A percentile compares a stretch with the other conserved stretches of the same genome.
phyloP scores from a whole-genome alignment of 2,888 invertebrate species.

The Furcula furcula region DNA sequence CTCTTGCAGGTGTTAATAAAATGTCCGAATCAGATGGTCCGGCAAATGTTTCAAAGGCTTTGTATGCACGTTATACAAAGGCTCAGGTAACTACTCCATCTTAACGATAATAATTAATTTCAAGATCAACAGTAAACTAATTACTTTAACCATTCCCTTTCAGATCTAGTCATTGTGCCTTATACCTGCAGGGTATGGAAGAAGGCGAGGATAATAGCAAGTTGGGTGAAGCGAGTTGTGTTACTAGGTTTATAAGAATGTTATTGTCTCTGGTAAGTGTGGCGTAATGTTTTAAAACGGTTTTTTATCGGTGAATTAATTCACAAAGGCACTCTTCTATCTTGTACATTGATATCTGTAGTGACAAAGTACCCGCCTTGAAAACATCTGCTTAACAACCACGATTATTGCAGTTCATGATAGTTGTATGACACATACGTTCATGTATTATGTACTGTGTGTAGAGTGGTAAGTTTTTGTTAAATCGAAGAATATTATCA shows the following conservation, averaged over 20 bases:
- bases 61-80: conserved; percentile 97
- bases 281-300: too few relatives aligned
- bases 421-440: too few relatives aligned
- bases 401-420: too few relatives aligned
- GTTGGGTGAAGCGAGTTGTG: conserved; percentile 91
- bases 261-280: conserved; percentile 88
- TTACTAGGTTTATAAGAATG: conserved; percentile 95
- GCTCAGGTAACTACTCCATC: conserved; percentile 80
- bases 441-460: too few relatives aligned
- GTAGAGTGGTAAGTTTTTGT: too few relatives aligned
- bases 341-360: too few relatives aligned
- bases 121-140: background rate
- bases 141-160: conserved; percentile 26
- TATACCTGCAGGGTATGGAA: conserved; percentile 83
- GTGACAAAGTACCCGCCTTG: too few relatives aligned
- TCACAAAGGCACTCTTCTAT: too few relatives aligned
- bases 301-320: too few relatives aligned
- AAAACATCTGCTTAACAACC: too few relatives aligned
- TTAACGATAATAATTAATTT: background rate
- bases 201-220: conserved; percentile 81
- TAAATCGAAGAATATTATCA: too few relatives aligned
- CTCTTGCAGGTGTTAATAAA: conserved; percentile 90
- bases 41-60: conserved; percentile 97
- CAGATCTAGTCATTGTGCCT: conserved; percentile 84
- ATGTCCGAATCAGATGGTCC: conserved; percentile 98